Conservation (phyloP, 2,888 invertebrate genomes). For the Clunio marinus region DNA sequence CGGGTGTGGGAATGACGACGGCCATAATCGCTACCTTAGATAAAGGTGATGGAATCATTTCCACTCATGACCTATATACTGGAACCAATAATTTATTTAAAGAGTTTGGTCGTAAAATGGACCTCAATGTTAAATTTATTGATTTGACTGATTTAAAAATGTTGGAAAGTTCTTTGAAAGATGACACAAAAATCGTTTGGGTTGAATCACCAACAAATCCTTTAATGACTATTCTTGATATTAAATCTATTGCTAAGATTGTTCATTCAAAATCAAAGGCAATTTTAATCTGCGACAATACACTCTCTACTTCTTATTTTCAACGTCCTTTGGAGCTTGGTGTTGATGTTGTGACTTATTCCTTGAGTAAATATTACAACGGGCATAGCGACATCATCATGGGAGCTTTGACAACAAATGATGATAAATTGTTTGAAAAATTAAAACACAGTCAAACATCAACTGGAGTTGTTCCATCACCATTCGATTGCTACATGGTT, state of each 20-base stretch:
- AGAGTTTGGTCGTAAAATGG: slow-evolving; percentile 9
- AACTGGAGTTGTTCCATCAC: slow-evolving; percentile 83
- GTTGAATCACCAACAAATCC: slow-evolving; percentile 95
- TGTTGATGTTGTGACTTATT: slow-evolving; percentile 80
- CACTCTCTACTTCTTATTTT: slow-evolving; percentile 78
- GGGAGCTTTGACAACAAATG: slow-evolving; percentile 74
- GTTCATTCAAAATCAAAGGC: slow-evolving; percentile 54
- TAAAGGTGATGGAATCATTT: slow-evolving; percentile 84
- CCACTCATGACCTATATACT: slow-evolving; percentile 92
- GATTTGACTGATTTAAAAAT: neutral
- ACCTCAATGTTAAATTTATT: neutral
- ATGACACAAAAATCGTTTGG: slow-evolving; percentile 68
- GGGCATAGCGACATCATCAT: slow-evolving; percentile 91
- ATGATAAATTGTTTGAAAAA: slow-evolving; percentile 61
- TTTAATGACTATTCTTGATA: slow-evolving; percentile 81
- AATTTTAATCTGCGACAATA: slow-evolving; percentile 78
- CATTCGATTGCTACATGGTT: slow-evolving; percentile 86
- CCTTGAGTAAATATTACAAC: slow-evolving; percentile 90
- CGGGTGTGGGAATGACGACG: slow-evolving; percentile 84
- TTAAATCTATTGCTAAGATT: slow-evolving; percentile 64
- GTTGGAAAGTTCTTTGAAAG: neutral
- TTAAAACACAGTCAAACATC: slow-evolving; percentile 81
- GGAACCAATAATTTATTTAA: slow-evolving; percentile 58
- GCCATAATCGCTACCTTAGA: slow-evolving; percentile 70
- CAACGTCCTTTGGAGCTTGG: slow-evolving; percentile 82